Base-by-base conservation (phyloP, 2,797 vertebrate species). In the Synanceia verrucosa region DNA sequence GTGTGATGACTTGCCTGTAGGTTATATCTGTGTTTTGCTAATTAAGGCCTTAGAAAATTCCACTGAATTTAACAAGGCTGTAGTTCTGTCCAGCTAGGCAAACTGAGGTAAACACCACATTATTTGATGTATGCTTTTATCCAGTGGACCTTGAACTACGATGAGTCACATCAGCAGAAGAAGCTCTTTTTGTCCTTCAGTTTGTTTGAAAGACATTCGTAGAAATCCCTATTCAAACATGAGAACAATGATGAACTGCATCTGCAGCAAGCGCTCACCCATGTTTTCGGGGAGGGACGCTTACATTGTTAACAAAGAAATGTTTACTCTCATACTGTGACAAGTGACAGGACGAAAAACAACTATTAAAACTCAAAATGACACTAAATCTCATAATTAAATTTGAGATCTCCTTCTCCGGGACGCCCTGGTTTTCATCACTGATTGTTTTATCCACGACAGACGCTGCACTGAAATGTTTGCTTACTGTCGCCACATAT, bases 131-230 rank as follows among this genome's bases (percentile, higher is more conserved):
- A 14, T 37, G 57, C 58, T 83, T 86, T 82, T 62, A 59, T 82
- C 37, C 13, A 21, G 60, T 64, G 70, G 68, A 63, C 78, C 79
- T 78, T 87, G 65, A 72, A 84, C 37, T 48, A 77, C 57, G 65
- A 68, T 70, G 75, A 80, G 46, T 77, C 71, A 68, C 50, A 70
- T 71, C 11, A 5, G 34, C 23, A 65, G 65, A 29, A 53, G 53
- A 36, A 57, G 28, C 26, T 56, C 8, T 43, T 47, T 60, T 66
- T 55, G 59, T 79, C 57, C 63, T 65, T 71, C 58, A 21, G 51
- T 41, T 73, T 78, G 34, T 29, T 76, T 72, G 44, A 56, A 76
- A 65, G 41, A 50, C 16, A 73, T 57, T 41, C 41, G 14, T 41
- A 62, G 21, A 63, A 66, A 64, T 57, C 26, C 8, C 46, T 19